A percentile compares a stretch with the other conserved stretches of the same genome.
Evolutionary conservation across 2,888 invertebrate species (phyloP).

Genomic region (Orthonychiurus folsomi): DNA sequence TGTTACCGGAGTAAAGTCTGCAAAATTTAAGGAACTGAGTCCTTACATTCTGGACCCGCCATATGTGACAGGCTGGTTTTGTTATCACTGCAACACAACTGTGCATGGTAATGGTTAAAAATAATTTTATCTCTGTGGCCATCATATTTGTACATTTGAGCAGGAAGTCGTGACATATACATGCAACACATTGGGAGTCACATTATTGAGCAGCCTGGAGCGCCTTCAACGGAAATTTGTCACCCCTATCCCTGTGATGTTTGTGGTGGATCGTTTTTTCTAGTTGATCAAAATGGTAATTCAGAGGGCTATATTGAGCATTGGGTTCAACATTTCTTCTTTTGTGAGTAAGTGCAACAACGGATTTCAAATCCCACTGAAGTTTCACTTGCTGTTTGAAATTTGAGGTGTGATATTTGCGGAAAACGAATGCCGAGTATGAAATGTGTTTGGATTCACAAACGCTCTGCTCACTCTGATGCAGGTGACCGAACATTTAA

Average conservation of each 20-base stretch:
- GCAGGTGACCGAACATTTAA: slow-evolving; percentile 16
- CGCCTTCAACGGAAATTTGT: slow-evolving; percentile 18
- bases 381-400: slow-evolving; percentile 7
- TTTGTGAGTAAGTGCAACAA: slow-evolving; percentile 24
- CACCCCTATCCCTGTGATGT: slow-evolving; percentile 34
- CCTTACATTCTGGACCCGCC: slow-evolving; percentile 22
- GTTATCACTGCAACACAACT: slow-evolving; percentile 25
- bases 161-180: slow-evolving; percentile 17
- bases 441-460: slow-evolving; percentile 30
- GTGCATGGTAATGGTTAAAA: slow-evolving; percentile 25
- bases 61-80: slow-evolving; percentile 28
- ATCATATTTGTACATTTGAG: not conserved
- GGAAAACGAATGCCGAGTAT: slow-evolving; percentile 28
- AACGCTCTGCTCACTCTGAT: slow-evolving; percentile 22
- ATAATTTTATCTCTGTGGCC: slow-evolving; percentile 7
- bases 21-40: slow-evolving; percentile 24
- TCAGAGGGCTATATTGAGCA: slow-evolving; percentile 29
- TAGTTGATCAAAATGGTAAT: slow-evolving; percentile 16
- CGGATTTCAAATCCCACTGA: slow-evolving; percentile 3
- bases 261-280: slow-evolving; percentile 23
- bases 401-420: slow-evolving; percentile 28
- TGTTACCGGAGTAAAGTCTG: slow-evolving; percentile 29
- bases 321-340: slow-evolving; percentile 35
- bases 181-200: no score
- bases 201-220: no score